Evolutionary conservation across 2,888 invertebrate genomes (phyloP), one percentile per base, ranked within the genome.

Genomic region (Thecocarcelia acutangulata): DNA sequence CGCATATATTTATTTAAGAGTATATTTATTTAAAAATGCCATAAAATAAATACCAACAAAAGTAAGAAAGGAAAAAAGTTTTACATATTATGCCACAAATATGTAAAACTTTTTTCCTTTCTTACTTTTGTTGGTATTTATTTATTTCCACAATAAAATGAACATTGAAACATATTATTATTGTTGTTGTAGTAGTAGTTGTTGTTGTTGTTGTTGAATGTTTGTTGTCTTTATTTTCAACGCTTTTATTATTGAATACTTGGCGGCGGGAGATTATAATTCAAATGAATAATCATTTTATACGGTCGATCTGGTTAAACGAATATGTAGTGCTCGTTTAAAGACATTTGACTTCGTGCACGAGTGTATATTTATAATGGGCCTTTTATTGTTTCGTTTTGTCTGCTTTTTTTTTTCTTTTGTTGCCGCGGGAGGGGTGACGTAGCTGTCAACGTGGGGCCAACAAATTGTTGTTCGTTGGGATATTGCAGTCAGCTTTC

Each of bases 231-330:
- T 54, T 68, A 50, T 40, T 58, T 46, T 42, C 17, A 28, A 6
- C 17, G 28, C 15, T 42, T 68, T 33, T 37, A 17, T 63, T 59
- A 42, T 52, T 59, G 59, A 44, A 68, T 21, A 68, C 50, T 75
- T 75, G 58, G 59, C 58, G 50, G 75, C 50, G 58, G 66, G 42
- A 40, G 56, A 56, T 75, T 75, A 75, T 50, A 68, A 50, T 66
- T 66, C 66, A 15, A 75, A 59, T 52, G 33, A 68, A 68, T 68
- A 68, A 68, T 68, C 28, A 66, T 58, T 58, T 66, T 50, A 21
- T 28, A 42, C 11, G 72, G 13, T 52, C 59, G 70, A 70, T 52
- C 52, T 52, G 33, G n/a, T 24, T 58, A 37, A 15, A 46, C 24
- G 33, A 33, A 33, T 9, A 56, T 33, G 5, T 9, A 33, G 33